Conservation (phyloP, 2,797 vertebrate genomes). For the Labroides dimidiatus region DNA sequence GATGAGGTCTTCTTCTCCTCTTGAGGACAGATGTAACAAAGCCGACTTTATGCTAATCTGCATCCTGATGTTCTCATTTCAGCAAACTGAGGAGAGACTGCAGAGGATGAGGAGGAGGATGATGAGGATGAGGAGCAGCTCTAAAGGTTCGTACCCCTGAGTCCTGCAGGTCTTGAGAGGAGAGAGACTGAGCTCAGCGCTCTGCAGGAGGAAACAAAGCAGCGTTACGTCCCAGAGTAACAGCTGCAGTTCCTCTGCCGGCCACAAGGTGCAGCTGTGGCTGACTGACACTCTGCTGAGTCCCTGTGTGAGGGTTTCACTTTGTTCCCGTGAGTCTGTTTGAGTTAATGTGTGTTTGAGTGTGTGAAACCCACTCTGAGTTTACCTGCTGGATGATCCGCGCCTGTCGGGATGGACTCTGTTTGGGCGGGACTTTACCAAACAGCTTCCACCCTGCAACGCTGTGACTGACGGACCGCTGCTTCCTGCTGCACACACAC, state of each 20-base stretch:
- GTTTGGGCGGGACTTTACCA: constrained; percentile 23
- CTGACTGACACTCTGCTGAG: too few species aligned
- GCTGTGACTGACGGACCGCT: constrained; percentile 10
- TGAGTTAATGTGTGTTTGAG: too few species aligned
- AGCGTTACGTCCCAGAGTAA: too few species aligned
- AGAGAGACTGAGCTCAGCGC: background rate
- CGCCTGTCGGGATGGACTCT: constrained; percentile 13
- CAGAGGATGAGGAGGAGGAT: background rate
- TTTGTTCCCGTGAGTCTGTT: too few species aligned
- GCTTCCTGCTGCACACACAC: constrained; percentile 21
- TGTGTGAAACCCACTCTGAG: too few species aligned
- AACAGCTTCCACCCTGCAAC: constrained; percentile 30
- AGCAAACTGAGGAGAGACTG: too few species aligned
- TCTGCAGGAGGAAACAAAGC: too few species aligned
- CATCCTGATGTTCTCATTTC: too few species aligned
- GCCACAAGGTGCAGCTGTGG: too few species aligned
- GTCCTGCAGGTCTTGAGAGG: background rate
- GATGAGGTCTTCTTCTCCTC: too few species aligned
- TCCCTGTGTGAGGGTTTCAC: background rate
- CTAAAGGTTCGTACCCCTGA: background rate
- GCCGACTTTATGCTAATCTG: too few species aligned
- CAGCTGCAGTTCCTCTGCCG: background rate
- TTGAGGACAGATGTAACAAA: too few species aligned
- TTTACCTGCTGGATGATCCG: constrained; percentile 33
- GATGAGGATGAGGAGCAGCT: background rate